Conservation (phyloP, 2,888 invertebrate species). For the Tanytarsus gracilentus region DNA sequence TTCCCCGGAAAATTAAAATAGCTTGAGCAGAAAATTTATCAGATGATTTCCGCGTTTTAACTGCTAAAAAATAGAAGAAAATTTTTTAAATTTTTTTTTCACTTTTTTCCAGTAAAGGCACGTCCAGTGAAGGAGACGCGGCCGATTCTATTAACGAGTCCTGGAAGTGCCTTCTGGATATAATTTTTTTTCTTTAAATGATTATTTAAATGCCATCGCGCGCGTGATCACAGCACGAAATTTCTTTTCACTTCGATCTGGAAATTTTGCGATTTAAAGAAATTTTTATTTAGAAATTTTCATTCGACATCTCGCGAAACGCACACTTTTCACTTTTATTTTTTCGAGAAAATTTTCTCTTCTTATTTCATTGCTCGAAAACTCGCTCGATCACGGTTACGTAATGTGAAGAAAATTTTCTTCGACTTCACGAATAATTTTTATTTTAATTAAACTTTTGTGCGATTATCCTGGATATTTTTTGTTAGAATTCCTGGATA, state of each 20-base stretch:
- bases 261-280: no score
- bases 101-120: background rate
- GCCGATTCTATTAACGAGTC: no score
- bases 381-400: no score
- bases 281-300: no score
- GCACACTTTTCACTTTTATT: slow-evolving; percentile 18
- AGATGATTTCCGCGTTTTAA: background rate
- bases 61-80: background rate
- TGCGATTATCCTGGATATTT: no score
- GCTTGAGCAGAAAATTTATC: slow-evolving; percentile 25
- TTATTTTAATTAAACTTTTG: background rate
- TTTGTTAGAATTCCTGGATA: no score
- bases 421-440: background rate
- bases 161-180: background rate
- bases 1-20: slow-evolving; percentile 28
- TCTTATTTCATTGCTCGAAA: background rate
- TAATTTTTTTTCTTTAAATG: no score
- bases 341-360: slow-evolving; percentile 5
- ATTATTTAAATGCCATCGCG: background rate
- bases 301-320: background rate
- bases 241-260: background rate
- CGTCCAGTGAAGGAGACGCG: no score
- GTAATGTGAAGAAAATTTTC: slow-evolving; percentile 7
- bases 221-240: background rate
- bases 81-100: background rate